Conservation (phyloP, 2,888 invertebrate species). For the Lymantria dispar region DNA sequence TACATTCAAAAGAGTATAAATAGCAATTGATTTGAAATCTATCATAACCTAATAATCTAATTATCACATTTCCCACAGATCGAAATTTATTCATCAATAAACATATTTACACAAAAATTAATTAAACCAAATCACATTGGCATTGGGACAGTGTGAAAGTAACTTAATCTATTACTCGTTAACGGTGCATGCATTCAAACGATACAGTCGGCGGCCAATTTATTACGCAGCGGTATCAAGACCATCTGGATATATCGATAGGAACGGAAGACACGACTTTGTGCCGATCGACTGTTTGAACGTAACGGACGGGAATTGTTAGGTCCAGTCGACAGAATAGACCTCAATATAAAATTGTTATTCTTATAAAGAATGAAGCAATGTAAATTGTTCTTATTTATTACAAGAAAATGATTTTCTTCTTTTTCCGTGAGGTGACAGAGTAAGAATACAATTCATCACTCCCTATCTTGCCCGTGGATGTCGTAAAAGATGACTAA, state of each 20-base stretch:
- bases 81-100: constrained; percentile 6
- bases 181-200: constrained; percentile 62
- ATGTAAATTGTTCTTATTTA: not conserved
- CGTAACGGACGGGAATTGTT: constrained; percentile 25
- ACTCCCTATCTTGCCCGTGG: too few relatives aligned
- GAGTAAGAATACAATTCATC: too few relatives aligned
- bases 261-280: constrained; percentile 45
- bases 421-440: too few relatives aligned
- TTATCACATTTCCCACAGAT: constrained; percentile 8
- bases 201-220: constrained; percentile 62
- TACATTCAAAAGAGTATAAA: too few relatives aligned
- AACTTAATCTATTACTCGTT: constrained; percentile 51
- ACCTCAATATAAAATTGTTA: not conserved
- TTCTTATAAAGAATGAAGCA: constrained; percentile 5
- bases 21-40: not conserved
- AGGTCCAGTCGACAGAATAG: constrained; percentile 17
- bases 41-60: not conserved
- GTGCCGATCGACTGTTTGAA: constrained; percentile 35
- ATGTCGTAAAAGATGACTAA: too few relatives aligned
- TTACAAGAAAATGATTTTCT: not conserved
- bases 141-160: constrained; percentile 29
- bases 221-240: constrained; percentile 64
- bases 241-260: constrained; percentile 56
- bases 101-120: constrained; percentile 13
- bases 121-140: constrained; percentile 27